Evolutionary conservation across 2,113 vertebrate species (phyloP), one percentile per base, ranked within the genome.

Genomic region (Pterocles gutturalis): DNA sequence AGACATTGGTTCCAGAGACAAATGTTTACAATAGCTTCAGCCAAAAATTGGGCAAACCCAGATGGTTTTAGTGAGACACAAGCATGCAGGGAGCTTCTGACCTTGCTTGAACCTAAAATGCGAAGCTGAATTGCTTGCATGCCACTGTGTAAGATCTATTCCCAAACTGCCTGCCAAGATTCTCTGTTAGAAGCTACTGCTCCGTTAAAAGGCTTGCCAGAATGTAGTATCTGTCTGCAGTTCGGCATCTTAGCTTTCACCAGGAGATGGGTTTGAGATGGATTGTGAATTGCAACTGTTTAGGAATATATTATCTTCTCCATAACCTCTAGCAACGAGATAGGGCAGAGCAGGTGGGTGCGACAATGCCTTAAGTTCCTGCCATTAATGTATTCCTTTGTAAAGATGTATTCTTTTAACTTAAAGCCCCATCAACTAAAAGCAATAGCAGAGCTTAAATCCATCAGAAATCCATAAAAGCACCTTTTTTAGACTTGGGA

Each of bases 151-250:
- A 43, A 91, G 91, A 92, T 71, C 81, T 78, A 33, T 84, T 97
- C 83, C 57, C 87, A 89, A 84, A 55, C 65, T 79, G 89, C 87
- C 87, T 96, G 93, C 93, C 94, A 93, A 79, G 81, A 62, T 60
- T 83, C 67, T 65, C 81, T 72, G 49, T 48, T 89, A 71, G 73
- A 82, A 94, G 80, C 65, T 91, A 4, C 65, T 25, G 89, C 80
- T 95, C 25, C 69, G 53, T 5, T 12, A 10, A 78, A 84, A 79
- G 55, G 10, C 73, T 82, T 91, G 89, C 83, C 89, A 89, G 91
- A 26, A 77, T 2, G 3, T 2, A 31, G 21, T 34, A 8, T 54
- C 82, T 83, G 79, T 57, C 58, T 95, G 85, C 62, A 79, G 48
- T 22, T 83, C 83, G 73, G 94, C 66, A 66, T 29, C 28, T 31